Conservation (phyloP, 2,888 invertebrate species). For the Hemicrepidius hirtus region DNA sequence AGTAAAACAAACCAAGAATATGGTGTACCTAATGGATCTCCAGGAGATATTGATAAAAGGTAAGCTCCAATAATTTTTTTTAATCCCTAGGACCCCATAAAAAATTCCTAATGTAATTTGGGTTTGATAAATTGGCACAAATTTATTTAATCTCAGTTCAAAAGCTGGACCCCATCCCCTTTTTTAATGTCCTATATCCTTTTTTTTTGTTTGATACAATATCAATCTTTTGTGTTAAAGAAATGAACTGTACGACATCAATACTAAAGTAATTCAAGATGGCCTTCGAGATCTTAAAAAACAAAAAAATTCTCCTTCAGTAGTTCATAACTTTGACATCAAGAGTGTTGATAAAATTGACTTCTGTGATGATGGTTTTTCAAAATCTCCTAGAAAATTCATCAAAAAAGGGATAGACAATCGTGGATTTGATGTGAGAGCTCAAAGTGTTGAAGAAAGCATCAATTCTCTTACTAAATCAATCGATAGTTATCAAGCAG, state of each 20-base stretch:
- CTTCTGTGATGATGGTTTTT: background rate
- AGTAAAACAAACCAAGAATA: slow-evolving; percentile 63
- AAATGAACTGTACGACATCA: slow-evolving; percentile 56
- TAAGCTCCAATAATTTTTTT: slow-evolving; percentile 1
- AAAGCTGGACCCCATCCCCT: too few relatives aligned
- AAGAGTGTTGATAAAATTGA: slow-evolving; percentile 36
- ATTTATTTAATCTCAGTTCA: too few relatives aligned
- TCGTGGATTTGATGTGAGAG: slow-evolving; percentile 58
- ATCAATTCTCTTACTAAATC: slow-evolving; percentile 62
- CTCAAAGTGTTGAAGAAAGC: slow-evolving; percentile 62
- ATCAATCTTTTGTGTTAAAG: slow-evolving; percentile 2
- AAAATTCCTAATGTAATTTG: too few relatives aligned
- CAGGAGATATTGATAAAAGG: slow-evolving; percentile 56
- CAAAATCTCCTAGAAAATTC: background rate
- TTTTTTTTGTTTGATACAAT: too few relatives aligned
- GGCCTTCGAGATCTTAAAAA: slow-evolving; percentile 52
- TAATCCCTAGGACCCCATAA: too few relatives aligned
- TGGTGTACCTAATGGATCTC: slow-evolving; percentile 62
- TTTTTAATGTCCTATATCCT: too few relatives aligned
- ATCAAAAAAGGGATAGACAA: slow-evolving; percentile 59
- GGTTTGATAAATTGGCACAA: too few relatives aligned
- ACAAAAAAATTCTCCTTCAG: background rate
- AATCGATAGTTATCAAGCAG: slow-evolving; percentile 67
- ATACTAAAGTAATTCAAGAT: slow-evolving; percentile 52
- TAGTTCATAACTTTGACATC: slow-evolving; percentile 45